phyloP scores from a whole-genome alignment of 2,888 invertebrate genomes.

The Hipparchia sbordonii region DNA sequence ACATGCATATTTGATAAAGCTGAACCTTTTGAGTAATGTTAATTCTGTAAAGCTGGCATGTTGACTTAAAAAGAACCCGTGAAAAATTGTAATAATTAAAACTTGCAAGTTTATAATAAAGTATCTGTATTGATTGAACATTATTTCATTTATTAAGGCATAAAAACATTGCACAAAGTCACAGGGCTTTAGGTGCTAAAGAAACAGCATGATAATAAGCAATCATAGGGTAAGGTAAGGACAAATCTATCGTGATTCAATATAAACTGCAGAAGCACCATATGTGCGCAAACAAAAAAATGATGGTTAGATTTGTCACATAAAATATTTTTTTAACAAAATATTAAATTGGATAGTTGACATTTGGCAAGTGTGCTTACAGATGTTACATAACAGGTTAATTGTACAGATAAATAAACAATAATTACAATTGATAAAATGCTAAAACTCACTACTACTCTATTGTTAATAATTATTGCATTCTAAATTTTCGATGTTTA shows the following conservation, averaged over 20 bases:
- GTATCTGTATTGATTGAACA: background rate
- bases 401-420: constrained; percentile 23
- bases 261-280: too few species aligned
- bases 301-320: too few species aligned
- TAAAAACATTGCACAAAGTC: constrained; percentile 12
- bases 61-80: background rate
- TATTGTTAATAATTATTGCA: constrained; percentile 45
- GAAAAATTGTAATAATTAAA: background rate
- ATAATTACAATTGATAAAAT: constrained; percentile 13
- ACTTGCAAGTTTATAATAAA: constrained; percentile 13
- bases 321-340: too few species aligned
- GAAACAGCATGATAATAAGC: background rate
- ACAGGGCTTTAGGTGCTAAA: background rate
- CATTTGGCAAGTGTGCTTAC: background rate
- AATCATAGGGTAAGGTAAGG: background rate
- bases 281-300: too few species aligned
- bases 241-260: too few species aligned
- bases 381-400: background rate
- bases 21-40: constrained; percentile 1
- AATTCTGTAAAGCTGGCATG: constrained; percentile 2
- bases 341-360: background rate
- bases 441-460: constrained; percentile 40
- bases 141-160: constrained; percentile 4
- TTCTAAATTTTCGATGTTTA: constrained; percentile 27
- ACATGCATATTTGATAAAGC: background rate